Conservation (phyloP, 1,140 invertebrate species). For the Neodiprion pinetum region DNA sequence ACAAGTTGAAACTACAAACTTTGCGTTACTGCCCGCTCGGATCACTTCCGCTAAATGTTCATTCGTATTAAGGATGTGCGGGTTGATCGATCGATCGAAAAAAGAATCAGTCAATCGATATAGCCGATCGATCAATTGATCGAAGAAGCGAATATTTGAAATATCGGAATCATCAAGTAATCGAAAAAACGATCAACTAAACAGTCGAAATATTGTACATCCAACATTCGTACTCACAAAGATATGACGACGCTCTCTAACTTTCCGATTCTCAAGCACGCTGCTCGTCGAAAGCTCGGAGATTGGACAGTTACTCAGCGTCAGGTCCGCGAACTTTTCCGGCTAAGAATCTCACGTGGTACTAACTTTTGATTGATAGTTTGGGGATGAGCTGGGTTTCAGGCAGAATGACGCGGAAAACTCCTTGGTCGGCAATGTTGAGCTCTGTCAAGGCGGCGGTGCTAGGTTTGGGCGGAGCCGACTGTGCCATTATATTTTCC, state of each 20-base stretch:
- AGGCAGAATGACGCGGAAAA: constrained; percentile 51
- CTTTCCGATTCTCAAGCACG: too few relatives aligned
- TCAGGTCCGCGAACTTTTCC: too few relatives aligned
- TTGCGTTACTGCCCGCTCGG: not conserved
- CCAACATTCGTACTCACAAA: not conserved
- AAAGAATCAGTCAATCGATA: not conserved
- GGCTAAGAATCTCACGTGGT: too few relatives aligned
- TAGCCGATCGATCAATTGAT: too few relatives aligned
- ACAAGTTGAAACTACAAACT: not conserved
- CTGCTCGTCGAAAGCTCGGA: too few relatives aligned
- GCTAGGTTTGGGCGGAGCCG: constrained; percentile 68
- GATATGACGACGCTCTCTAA: too few relatives aligned
- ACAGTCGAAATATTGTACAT: constrained; percentile 11
- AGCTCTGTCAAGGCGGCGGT: constrained; percentile 66
- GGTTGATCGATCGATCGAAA: not conserved
- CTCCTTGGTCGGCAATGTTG: constrained; percentile 55
- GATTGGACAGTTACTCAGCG: too few relatives aligned
- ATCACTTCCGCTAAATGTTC: constrained; percentile 1
- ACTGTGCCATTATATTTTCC: constrained; percentile 63
- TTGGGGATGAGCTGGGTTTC: constrained; percentile 69
- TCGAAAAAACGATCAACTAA: too few relatives aligned
- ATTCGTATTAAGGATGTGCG: constrained; percentile 2
- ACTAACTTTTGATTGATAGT: constrained; percentile 40
- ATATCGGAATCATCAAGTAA: too few relatives aligned
- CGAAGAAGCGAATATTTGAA: too few relatives aligned